These are phyloP conservation scores for Egretta garzetta DNA, from an alignment of 2,113 vertebrate genomes.

Conservation along the genomic window DNA sequence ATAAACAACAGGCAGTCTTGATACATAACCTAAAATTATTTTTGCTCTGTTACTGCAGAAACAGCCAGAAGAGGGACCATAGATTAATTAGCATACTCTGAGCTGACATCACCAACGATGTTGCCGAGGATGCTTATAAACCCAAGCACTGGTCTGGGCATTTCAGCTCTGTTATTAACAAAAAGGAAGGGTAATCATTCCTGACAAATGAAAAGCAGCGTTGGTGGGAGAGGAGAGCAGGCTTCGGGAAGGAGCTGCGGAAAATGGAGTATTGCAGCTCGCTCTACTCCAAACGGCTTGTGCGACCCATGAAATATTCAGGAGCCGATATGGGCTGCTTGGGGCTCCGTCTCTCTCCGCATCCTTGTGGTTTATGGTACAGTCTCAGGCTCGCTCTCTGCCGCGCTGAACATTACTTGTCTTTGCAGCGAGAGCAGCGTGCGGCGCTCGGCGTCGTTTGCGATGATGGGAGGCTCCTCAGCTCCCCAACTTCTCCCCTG, in stretches of 20 bases:
- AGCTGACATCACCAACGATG: background rate
- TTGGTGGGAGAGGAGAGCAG: background rate
- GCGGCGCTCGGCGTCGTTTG: rapidly evolving
- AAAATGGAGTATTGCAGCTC: rapidly evolving
- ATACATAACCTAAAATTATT: background rate
- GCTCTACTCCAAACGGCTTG: background rate
- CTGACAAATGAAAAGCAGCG: background rate
- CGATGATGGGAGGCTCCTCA: background rate
- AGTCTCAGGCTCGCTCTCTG: background rate
- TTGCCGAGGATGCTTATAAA: background rate
- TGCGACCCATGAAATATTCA: background rate
- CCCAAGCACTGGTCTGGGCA: background rate
- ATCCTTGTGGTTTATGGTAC: background rate
- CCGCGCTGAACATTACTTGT: background rate
- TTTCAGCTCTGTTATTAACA: background rate
- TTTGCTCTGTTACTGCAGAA: slow-evolving; percentile 27
- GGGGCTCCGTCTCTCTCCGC: background rate
- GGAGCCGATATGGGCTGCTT: background rate
- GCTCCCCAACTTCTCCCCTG: background rate
- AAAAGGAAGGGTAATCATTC: background rate
- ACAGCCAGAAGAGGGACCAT: slow-evolving; percentile 63
- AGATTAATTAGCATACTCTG: background rate
- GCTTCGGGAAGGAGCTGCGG: background rate
- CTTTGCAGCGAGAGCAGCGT: background rate
- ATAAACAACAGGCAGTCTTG: background rate